A percentile compares a stretch with the other conserved stretches of the same genome.
phyloP scores from a whole-genome alignment of 2,888 invertebrate species.

The Eupithecia abbreviata region DNA sequence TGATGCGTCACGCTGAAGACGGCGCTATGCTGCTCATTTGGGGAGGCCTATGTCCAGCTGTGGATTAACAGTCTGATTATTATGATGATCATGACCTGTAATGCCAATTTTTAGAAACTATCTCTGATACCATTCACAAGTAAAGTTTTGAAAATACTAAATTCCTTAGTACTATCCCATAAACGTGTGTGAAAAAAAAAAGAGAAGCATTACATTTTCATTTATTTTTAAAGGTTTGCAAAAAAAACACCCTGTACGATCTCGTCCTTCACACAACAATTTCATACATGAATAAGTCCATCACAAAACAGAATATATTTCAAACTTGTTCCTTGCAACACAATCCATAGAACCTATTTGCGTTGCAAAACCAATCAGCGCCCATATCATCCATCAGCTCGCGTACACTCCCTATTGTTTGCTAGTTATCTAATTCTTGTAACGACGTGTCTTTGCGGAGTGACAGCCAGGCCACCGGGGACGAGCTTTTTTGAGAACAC shows the following conservation, averaged over 20 bases:
- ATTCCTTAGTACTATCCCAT: neutral
- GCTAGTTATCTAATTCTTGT: constrained; percentile 44
- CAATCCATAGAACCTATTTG: constrained; percentile 7
- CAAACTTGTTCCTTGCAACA: constrained; percentile 4
- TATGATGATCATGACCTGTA: too few species aligned
- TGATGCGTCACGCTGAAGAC: too few species aligned
- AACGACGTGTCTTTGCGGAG: constrained; percentile 51
- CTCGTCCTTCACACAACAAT: neutral
- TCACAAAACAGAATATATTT: constrained; percentile 3
- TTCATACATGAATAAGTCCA: neutral
- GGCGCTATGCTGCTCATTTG: too few species aligned
- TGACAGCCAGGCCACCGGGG: constrained; percentile 76
- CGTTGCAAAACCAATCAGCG: constrained; percentile 11
- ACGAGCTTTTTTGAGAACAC: constrained; percentile 73
- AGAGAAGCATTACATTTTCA: neutral
- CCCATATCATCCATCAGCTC: constrained; percentile 7
- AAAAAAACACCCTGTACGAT: neutral
- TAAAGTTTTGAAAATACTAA: neutral
- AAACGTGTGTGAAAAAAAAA: neutral
- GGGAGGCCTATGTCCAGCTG: too few species aligned
- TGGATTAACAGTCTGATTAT: too few species aligned
- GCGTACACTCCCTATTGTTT: constrained; percentile 33
- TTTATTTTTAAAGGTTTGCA: neutral
- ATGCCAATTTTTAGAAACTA: neutral
- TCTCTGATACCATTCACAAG: neutral